Evolutionary conservation across 2,797 vertebrate species (phyloP), one percentile per base, ranked within the genome.

Genomic region (Melanotaenia trifasciata): DNA sequence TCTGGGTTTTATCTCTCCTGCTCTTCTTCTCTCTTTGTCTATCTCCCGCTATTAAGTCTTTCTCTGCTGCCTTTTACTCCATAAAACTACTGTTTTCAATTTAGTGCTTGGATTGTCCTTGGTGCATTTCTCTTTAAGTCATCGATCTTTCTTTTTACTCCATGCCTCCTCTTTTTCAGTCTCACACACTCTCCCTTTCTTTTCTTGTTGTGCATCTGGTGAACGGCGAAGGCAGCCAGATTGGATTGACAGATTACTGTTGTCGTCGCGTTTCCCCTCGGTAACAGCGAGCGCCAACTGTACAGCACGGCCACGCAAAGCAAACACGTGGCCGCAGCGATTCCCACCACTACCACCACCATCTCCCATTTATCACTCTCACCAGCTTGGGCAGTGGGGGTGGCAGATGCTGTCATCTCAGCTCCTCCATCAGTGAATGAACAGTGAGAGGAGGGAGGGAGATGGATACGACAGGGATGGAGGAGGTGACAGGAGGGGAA

Each of bases 171-270:
- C 70, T 64, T 67, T 58, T 70, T 76, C 59, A 38, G 53, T 70
- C 78, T 80, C 62, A 43, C 71, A 58, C 67, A 36, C 64, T 38
- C 70, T 68, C 47, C 33, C 58, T 66, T 64, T n/a, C 60, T 51
- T 50, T 70, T 74, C 70, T 74, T 74, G 73, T 69, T 3, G 1
- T 73, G 51, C 70, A 72, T 72, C 76, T 78, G 47, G 45, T n/a
- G 20, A n/a, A n/a, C 45, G 47, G 79, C n/a, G 67, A 64, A 70
- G 60, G 70, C 73, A 71, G 74, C 77, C 79, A 70, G 84, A 85
- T 89, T 81, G 81, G 86, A 85, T 67, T 87, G 90, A 90, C 90
- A 88, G 89, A 91, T 91, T 87, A 87, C 89, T n/a, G 72, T 68
- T 88, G 89, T 89, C 74, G 68, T 68, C 20, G 38, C 72, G 66